Evolutionary conservation across 2,888 invertebrate genomes (phyloP).

Genomic region (Archaeoteleia sp.): DNA sequence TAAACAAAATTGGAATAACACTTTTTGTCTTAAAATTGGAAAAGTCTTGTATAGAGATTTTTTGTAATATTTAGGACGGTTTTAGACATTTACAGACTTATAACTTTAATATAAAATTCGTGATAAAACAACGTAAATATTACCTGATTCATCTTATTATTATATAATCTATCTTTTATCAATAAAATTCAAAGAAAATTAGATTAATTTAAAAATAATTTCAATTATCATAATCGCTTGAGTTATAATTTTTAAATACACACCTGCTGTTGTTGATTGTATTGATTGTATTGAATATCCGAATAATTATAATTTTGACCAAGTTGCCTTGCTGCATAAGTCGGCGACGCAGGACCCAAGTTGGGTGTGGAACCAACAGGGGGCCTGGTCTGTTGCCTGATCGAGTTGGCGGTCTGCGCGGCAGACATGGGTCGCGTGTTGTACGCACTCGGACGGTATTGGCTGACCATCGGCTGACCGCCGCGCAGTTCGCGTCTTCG

Average conservation of each 20-base stretch:
- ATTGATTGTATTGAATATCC: constrained; percentile 66
- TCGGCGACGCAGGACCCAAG: constrained; percentile 64
- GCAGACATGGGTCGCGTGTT: constrained; percentile 61
- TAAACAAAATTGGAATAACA: not conserved
- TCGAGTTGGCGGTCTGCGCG: constrained; percentile 60
- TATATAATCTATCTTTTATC: too few species aligned
- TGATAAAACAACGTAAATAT: too few species aligned
- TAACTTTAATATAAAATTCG: too few species aligned
- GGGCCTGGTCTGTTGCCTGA: constrained; percentile 61
- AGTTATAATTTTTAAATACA: too few species aligned
- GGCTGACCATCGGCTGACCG: constrained; percentile 58
- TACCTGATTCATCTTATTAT: too few species aligned
- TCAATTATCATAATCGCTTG: too few species aligned
- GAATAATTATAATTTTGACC: constrained; percentile 61
- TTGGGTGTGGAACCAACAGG: constrained; percentile 70
- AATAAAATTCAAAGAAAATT: too few species aligned
- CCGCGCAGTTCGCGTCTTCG: constrained; percentile 76
- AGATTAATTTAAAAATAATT: constrained; percentile 2
- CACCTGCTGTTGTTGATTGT: constrained; percentile 64
- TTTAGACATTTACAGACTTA: too few species aligned
- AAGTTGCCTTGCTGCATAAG: constrained; percentile 52
- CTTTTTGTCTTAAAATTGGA: too few species aligned
- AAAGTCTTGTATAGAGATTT: too few species aligned
- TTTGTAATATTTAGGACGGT: too few species aligned
- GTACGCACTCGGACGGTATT: constrained; percentile 65